Base-by-base conservation (phyloP, 2,888 invertebrate species). In the Himalopsyche tibetana region DNA sequence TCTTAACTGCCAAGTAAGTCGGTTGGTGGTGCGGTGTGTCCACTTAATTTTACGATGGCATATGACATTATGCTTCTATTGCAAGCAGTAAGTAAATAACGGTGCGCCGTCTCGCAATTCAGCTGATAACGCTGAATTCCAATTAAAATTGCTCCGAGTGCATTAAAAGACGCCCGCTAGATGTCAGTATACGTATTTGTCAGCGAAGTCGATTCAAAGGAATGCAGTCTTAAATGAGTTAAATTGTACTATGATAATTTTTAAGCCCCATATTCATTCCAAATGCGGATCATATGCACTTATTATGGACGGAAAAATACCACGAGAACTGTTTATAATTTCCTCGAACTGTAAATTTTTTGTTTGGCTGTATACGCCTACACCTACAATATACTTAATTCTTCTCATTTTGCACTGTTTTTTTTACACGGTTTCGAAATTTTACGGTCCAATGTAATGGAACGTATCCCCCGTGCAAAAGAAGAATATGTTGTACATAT, bases 41-140 rank as follows among this genome's bases (percentile, higher is more conserved):
- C 63, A 63, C 63, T 63, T 63, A 63, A 63, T 63, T 63, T 63
- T 63, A 63, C 63, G 63, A 63, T 11, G 63, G 63, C 28, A 19
- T 11, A 19, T 28, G 63, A 63, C 28, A 63, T 63, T 63, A 63
- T 15, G 63, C 63, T 63, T 63, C 63, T 63, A 63, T 63, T 63
- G 19, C 74, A 74, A 36, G 74, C 38, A 51, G 51, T 4, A 15
- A 51, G 74, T 74, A 74, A 74, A 74, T 74, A 74, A 74, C 74
- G 74, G 74, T 36, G 36, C 12, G 15, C 12, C 12, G 36, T 4
- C 36, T 74, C 74, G 74, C 74, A 74, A 74, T 74, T 28, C 74
- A 74, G 11, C 74, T 74, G 74, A 74, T 74, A 74, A 74, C 15
- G 74, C 38, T 74, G 74, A 74, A 74, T 74, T 74, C 74, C 74